A percentile compares a stretch with the other conserved stretches of the same genome.
Evolutionary conservation across 2,113 vertebrate species (phyloP).

Genomic region (Phalacrocorax pelagicus): DNA sequence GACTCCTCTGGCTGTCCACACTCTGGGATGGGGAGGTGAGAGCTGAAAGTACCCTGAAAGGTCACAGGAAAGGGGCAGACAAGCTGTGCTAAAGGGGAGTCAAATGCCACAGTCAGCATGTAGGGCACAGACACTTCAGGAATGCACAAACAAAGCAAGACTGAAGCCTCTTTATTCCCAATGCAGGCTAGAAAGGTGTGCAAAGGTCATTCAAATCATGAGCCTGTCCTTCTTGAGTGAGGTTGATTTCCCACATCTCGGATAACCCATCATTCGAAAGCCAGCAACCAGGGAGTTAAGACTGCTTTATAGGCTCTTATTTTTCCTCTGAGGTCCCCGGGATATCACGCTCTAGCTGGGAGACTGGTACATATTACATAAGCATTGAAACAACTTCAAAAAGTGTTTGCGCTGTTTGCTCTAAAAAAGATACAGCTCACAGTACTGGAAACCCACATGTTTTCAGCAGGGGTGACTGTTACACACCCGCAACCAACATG

Average conservation of each 20-base stretch:
- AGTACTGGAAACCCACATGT: neutral
- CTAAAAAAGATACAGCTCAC: neutral
- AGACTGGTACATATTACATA: neutral
- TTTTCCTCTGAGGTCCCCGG: neutral
- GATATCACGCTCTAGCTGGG: neutral
- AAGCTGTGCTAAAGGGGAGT: neutral
- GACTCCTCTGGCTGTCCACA: neutral
- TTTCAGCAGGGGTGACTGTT: neutral
- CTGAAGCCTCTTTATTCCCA: constrained; percentile 17
- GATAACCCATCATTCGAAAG: neutral
- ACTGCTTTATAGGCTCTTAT: neutral
- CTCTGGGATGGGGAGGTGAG: neutral
- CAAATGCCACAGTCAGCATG: neutral
- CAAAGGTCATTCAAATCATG: neutral
- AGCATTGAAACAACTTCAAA: neutral
- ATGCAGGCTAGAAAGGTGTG: neutral
- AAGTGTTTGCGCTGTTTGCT: neutral
- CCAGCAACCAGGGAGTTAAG: neutral
- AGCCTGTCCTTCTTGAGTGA: neutral
- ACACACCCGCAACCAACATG: neutral
- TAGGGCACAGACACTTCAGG: neutral
- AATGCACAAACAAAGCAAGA: constrained; percentile 37
- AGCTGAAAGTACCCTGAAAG: neutral
- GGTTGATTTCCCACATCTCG: neutral
- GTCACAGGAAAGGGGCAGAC: neutral